Percentiles rank a stretch among this genome's conserved stretches.
Evolutionary conservation across 2,888 invertebrate genomes (phyloP).

Genomic region (Cremastinae sp.): DNA sequence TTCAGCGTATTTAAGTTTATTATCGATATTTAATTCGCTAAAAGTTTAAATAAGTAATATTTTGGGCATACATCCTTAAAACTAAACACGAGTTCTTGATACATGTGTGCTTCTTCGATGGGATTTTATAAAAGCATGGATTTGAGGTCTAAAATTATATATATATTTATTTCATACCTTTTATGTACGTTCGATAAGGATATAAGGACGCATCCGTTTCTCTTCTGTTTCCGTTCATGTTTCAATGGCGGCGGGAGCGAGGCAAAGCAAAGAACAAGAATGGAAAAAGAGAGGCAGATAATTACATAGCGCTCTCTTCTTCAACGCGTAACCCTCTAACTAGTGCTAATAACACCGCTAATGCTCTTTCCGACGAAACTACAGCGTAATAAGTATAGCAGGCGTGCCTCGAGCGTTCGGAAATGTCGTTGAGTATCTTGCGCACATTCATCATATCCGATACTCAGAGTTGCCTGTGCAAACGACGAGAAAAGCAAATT

Average conservation of each 20-base stretch:
- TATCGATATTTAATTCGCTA: too few relatives aligned
- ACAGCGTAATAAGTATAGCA: conserved; percentile 68
- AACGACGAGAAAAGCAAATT: background rate
- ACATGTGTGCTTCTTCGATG: too few relatives aligned
- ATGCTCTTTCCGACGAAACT: conserved; percentile 75
- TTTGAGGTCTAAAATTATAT: conserved; percentile 7
- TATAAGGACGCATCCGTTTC: background rate
- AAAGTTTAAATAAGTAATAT: too few relatives aligned
- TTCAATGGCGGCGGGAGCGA: conserved; percentile 6
- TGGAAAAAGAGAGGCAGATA: conserved; percentile 64
- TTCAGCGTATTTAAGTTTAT: too few relatives aligned
- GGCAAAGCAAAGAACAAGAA: conserved; percentile 12
- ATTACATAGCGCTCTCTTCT: conserved; percentile 73
- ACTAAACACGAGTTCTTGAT: too few relatives aligned
- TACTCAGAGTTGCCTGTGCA: background rate
- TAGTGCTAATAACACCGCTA: conserved; percentile 77
- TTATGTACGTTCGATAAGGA: background rate
- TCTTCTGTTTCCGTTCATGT: background rate
- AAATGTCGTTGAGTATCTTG: conserved; percentile 15
- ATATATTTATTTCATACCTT: background rate
- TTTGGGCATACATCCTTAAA: too few relatives aligned
- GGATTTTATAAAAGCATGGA: too few relatives aligned
- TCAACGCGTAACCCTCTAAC: conserved; percentile 73
- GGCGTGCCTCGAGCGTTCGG: conserved; percentile 44
- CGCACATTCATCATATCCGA: conserved; percentile 6